These are phyloP conservation scores for Microtus montanus DNA, from an alignment of 2,113 vertebrate genomes.

Conservation along the genomic window DNA sequence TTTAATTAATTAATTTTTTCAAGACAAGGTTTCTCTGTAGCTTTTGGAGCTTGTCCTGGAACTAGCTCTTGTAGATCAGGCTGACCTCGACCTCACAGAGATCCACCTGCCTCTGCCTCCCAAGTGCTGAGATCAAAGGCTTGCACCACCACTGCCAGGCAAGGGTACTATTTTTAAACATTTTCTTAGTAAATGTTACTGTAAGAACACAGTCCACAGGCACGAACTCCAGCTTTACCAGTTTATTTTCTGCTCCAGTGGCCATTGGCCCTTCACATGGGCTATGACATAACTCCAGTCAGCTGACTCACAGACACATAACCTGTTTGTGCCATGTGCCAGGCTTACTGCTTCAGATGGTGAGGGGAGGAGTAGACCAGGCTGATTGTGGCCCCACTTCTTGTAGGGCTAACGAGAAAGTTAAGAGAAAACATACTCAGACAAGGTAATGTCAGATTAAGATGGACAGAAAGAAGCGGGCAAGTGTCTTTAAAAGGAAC, in stretches of 20 bases:
- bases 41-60: too few relatives aligned
- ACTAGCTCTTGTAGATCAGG: too few relatives aligned
- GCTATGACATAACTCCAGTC: neutral
- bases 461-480: neutral
- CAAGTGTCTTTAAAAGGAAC: neutral
- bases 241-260: constrained; percentile 39
- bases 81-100: too few relatives aligned
- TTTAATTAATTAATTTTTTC: too few relatives aligned
- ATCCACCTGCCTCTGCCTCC: too few relatives aligned
- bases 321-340: neutral
- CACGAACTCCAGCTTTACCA: constrained; percentile 19
- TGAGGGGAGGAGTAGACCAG: neutral
- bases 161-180: neutral
- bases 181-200: constrained; percentile 15
- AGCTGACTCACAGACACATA: constrained; percentile 27
- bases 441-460: constrained; percentile 8
- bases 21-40: too few relatives aligned
- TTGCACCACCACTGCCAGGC: too few relatives aligned
- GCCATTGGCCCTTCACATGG: constrained; percentile 14
- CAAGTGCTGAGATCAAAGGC: too few relatives aligned
- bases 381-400: neutral
- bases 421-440: neutral
- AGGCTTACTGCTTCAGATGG: constrained; percentile 7
- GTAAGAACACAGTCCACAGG: neutral
- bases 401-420: neutral